Conservation (phyloP, 2,113 vertebrate species). For the Gopherus evgoodei region DNA sequence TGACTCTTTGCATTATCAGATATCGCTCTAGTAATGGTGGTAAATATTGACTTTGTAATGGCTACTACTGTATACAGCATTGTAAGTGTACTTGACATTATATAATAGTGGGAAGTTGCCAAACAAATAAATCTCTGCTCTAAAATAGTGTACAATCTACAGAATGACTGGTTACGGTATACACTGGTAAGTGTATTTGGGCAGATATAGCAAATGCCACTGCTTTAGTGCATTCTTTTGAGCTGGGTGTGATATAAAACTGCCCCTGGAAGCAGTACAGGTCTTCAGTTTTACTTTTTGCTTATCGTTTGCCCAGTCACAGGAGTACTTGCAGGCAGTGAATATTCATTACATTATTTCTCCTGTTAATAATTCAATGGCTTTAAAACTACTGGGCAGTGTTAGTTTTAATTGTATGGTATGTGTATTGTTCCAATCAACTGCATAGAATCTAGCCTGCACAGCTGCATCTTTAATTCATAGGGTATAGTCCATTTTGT, state of each 20-base stretch:
- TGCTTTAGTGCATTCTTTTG: background rate
- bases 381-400: background rate
- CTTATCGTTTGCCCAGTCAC: background rate
- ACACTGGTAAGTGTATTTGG: background rate
- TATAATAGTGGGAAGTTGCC: background rate
- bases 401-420: background rate
- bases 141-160: background rate
- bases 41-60: background rate
- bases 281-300: background rate
- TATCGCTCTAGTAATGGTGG: background rate
- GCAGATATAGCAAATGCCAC: background rate
- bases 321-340: no score
- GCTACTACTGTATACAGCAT: background rate
- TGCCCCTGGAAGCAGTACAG: background rate
- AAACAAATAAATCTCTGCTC: background rate
- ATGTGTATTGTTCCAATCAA: background rate
- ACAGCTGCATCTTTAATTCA: background rate
- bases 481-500: background rate
- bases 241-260: background rate
- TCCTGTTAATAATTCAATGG: background rate
- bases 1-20: background rate
- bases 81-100: background rate
- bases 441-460: background rate
- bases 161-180: background rate
- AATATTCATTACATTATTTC: no score